These are phyloP conservation scores for Sebastes hopkinsi DNA, from an alignment of 2,797 vertebrate genomes.

Conservation along the genomic window DNA sequence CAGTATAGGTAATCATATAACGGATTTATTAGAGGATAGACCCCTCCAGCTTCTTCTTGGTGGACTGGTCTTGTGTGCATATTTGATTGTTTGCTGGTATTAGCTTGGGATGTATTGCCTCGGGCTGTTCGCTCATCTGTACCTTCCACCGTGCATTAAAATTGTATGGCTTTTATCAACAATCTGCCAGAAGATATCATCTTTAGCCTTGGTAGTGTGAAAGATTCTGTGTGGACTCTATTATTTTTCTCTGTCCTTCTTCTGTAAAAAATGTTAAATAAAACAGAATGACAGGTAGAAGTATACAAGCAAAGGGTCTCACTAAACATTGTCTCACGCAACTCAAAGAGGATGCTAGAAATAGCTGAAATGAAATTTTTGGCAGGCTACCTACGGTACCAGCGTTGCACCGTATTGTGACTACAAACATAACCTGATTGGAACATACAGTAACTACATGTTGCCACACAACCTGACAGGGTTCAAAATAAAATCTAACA, in stretches of 20 bases:
- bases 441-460: neutral
- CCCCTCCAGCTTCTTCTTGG: neutral
- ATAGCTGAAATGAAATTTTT: neutral
- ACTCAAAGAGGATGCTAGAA: neutral
- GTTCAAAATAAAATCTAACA: neutral
- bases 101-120: slow-evolving; percentile 3
- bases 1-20: neutral
- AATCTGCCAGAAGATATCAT: slow-evolving; percentile 6
- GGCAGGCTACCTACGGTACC: neutral
- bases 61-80: neutral
- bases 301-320: neutral
- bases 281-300: neutral
- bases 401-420: neutral
- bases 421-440: neutral
- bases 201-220: neutral
- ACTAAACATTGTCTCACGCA: neutral
- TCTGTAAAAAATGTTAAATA: neutral
- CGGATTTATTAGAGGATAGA: slow-evolving; percentile 7
- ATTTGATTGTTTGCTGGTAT: slow-evolving; percentile 18
- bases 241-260: neutral
- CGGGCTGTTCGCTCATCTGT: slow-evolving; percentile 11
- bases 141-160: slow-evolving; percentile 4
- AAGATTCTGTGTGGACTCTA: neutral
- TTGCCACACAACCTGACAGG: neutral
- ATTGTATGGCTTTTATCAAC: slow-evolving; percentile 15